Evolutionary conservation across 2,888 invertebrate species (phyloP).

Genomic region (Julus scandinavius): DNA sequence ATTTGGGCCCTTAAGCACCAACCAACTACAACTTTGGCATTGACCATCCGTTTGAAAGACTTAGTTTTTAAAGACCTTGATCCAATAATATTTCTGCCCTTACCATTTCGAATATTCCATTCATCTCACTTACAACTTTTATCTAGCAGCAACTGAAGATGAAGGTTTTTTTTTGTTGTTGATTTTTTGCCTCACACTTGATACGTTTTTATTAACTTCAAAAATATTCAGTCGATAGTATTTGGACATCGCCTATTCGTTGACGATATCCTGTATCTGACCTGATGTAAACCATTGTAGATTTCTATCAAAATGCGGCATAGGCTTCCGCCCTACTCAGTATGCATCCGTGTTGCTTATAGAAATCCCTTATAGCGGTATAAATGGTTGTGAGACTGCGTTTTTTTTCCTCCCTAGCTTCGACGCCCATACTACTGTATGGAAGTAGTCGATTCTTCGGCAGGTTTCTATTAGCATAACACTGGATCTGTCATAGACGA

Average conservation of each 20-base stretch:
- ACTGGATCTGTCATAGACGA: slow-evolving; percentile 25
- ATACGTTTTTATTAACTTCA: background rate
- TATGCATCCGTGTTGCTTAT: slow-evolving; percentile 12
- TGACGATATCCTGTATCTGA: background rate
- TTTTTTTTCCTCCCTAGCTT: background rate
- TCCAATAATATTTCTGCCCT: too few relatives aligned
- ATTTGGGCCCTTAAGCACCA: too few relatives aligned
- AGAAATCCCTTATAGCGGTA: background rate
- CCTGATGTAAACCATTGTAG: background rate
- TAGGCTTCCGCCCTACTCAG: background rate
- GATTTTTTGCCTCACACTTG: too few relatives aligned
- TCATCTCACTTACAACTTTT: too few relatives aligned
- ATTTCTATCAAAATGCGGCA: background rate
- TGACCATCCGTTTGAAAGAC: too few relatives aligned
- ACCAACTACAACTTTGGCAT: too few relatives aligned
- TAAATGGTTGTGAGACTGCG: background rate
- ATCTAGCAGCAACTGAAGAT: too few relatives aligned
- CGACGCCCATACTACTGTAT: background rate
- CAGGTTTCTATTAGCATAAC: slow-evolving; percentile 33
- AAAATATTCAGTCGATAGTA: background rate
- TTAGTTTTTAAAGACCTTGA: too few relatives aligned
- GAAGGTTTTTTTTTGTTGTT: too few relatives aligned
- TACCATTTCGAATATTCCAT: too few relatives aligned
- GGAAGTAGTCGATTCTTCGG: slow-evolving; percentile 2
- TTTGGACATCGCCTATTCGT: background rate